A percentile compares a stretch with the other conserved stretches of the same genome.
These are phyloP conservation scores for Chelon auratus DNA, from an alignment of 2,797 vertebrate species.

Conservation along the genomic window DNA sequence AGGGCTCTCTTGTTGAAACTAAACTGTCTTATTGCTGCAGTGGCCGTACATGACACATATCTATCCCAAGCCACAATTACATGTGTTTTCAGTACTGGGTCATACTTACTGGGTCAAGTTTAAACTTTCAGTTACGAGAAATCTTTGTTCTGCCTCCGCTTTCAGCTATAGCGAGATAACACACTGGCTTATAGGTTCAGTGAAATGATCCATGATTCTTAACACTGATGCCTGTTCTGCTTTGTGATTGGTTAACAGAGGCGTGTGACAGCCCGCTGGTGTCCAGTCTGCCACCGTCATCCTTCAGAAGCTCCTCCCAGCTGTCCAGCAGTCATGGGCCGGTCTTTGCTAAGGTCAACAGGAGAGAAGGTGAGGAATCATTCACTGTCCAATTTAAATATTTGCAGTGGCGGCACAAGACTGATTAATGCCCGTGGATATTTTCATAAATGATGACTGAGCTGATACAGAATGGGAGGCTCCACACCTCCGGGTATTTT, in stretches of 20 bases:
- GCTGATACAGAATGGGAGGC: background rate
- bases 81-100: background rate
- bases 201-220: background rate
- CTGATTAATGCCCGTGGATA: background rate
- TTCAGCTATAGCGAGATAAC: background rate
- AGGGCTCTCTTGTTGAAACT: slow-evolving; percentile 16
- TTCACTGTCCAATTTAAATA: slow-evolving; percentile 12
- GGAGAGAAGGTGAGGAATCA: slow-evolving; percentile 80
- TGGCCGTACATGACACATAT: slow-evolving; percentile 17
- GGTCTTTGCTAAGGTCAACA: slow-evolving; percentile 83
- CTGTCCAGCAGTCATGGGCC: slow-evolving; percentile 80
- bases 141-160: background rate
- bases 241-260: slow-evolving; percentile 69
- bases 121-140: slow-evolving; percentile 26
- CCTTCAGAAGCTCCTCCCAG: slow-evolving; percentile 84
- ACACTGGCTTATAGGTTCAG: background rate
- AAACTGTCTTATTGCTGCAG: slow-evolving; percentile 23
- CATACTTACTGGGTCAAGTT: slow-evolving; percentile 29
- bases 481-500: background rate
- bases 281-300: slow-evolving; percentile 71
- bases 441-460: slow-evolving; percentile 17
- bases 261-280: slow-evolving; percentile 81
- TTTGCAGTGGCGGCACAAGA: background rate
- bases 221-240: slow-evolving; percentile 25
- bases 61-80: slow-evolving; percentile 7